Conservation (phyloP, 2,113 vertebrate species). For the Charadrius vociferus region DNA sequence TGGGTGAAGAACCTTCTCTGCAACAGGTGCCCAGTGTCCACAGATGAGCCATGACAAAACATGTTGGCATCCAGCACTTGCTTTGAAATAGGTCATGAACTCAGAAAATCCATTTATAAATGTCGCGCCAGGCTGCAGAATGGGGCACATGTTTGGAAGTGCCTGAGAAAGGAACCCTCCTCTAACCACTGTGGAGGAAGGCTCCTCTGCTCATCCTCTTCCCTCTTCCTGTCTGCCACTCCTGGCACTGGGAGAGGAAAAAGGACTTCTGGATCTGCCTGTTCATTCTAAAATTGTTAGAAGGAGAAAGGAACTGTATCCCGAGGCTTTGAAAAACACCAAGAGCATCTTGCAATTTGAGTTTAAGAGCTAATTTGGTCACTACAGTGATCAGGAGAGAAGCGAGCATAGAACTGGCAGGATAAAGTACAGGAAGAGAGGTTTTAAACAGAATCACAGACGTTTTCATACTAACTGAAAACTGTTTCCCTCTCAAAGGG, state of each 20-base stretch:
- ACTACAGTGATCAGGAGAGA: neutral
- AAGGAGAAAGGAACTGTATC: neutral
- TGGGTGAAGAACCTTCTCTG: neutral
- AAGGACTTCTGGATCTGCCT: neutral
- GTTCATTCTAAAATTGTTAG: neutral
- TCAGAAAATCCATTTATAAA: conserved; percentile 31
- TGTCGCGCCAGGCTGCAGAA: neutral
- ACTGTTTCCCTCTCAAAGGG: neutral
- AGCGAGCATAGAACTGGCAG: neutral
- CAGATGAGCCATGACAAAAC: neutral
- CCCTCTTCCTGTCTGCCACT: neutral
- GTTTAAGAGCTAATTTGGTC: neutral
- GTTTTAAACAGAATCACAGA: neutral
- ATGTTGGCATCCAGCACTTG: neutral
- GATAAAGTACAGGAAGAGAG: neutral
- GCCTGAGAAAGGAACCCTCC: neutral
- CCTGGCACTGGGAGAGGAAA: neutral
- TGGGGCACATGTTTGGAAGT: neutral
- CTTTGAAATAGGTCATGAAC: conserved; percentile 3
- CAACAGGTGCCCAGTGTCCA: neutral
- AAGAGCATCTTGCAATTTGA: neutral
- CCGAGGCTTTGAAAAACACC: neutral
- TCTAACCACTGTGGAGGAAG: neutral
- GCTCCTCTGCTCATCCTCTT: neutral
- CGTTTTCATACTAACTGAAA: neutral